phyloP scores from a whole-genome alignment of 2,888 invertebrate species.

The Odontocolon sp. region DNA sequence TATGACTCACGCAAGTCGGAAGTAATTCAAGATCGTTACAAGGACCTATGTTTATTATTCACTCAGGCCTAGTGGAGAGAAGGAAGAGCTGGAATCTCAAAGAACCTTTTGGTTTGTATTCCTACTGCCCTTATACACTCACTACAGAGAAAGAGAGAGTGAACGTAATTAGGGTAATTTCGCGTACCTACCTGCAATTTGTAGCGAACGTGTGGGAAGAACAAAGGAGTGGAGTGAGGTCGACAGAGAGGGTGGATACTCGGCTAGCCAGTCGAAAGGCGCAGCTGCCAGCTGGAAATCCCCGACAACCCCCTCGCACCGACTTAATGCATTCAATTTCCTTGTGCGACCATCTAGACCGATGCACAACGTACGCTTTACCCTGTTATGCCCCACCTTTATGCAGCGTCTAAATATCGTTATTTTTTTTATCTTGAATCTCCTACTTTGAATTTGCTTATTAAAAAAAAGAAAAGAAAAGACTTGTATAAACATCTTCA shows the following conservation, averaged over 20 bases:
- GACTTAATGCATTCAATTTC: conserved; percentile 67
- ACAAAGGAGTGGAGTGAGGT: background rate
- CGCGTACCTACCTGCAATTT: conserved; percentile 61
- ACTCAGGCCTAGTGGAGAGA: background rate
- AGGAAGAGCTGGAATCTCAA: background rate
- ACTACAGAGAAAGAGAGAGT: background rate
- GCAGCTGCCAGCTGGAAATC: conserved; percentile 58
- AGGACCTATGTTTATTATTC: conserved; percentile 40
- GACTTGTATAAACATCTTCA: too few relatives aligned
- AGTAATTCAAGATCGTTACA: conserved; percentile 40
- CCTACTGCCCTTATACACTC: background rate
- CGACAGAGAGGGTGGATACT: background rate
- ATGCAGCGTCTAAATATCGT: conserved; percentile 14
- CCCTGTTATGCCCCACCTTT: background rate
- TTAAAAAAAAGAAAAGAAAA: background rate
- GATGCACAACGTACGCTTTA: background rate
- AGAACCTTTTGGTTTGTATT: background rate
- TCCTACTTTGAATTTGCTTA: background rate
- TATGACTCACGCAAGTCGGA: conserved; percentile 44
- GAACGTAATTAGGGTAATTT: conserved; percentile 66
- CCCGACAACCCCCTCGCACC: conserved; percentile 27
- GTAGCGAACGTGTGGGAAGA: conserved; percentile 58
- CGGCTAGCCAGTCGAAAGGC: background rate
- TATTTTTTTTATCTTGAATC: background rate
- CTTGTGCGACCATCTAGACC: conserved; percentile 15